phyloP scores from a whole-genome alignment of 2,888 invertebrate species.

The Aphodius granarius region DNA sequence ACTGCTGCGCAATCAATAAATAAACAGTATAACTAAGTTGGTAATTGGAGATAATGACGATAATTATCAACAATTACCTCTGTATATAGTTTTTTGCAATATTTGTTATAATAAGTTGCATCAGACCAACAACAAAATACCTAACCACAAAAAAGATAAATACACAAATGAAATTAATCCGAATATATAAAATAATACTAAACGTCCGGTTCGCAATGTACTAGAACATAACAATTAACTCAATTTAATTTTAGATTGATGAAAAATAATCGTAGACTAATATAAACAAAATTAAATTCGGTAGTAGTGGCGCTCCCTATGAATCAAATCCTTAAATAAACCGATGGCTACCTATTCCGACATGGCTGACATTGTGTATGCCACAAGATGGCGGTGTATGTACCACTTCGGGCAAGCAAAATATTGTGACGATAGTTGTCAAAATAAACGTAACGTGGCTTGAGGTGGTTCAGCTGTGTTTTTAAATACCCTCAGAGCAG shows the following conservation, averaged over 20 bases:
- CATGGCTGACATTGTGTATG: too few relatives aligned
- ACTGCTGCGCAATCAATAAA: background rate
- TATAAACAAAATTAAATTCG: background rate
- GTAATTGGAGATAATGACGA: background rate
- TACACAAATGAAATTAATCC: too few relatives aligned
- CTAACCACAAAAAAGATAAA: too few relatives aligned
- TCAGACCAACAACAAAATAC: background rate
- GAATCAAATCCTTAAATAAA: background rate
- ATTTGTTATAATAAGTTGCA: background rate
- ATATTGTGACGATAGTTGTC: background rate
- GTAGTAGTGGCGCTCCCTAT: background rate
- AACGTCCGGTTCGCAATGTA: background rate
- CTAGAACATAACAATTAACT: background rate
- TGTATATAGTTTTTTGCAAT: background rate
- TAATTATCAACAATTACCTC: background rate
- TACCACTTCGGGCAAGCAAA: background rate
- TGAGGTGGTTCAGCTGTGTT: background rate
- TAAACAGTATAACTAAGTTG: background rate
- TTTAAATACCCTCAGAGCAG: background rate
- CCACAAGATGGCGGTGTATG: background rate
- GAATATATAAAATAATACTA: too few relatives aligned
- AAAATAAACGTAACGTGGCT: conserved; percentile 7
- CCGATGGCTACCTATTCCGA: too few relatives aligned
- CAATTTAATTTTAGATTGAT: background rate
- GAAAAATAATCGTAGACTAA: background rate